phyloP scores from a whole-genome alignment of 2,888 invertebrate species.

The Podotricha telesiphe region DNA sequence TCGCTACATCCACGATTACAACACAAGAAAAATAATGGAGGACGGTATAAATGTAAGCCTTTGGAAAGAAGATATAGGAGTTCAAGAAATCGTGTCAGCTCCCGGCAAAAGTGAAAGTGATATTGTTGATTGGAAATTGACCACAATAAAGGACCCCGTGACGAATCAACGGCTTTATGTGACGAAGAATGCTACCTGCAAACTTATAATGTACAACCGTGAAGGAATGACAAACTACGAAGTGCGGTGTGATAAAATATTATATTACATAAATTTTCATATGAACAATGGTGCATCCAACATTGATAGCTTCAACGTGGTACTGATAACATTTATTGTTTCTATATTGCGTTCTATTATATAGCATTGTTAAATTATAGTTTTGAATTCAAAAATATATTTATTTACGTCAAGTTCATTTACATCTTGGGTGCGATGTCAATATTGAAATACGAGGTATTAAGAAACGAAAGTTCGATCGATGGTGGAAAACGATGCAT shows the following conservation, averaged over 20 bases:
- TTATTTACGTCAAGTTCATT: too few species aligned
- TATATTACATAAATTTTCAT: constrained; percentile 68
- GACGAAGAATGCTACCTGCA: constrained; percentile 65
- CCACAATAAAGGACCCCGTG: constrained; percentile 67
- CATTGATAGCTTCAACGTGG: constrained; percentile 23
- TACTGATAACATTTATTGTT: constrained; percentile 35
- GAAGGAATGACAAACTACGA: constrained; percentile 70
- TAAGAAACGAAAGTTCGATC: too few species aligned
- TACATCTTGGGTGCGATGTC: not conserved
- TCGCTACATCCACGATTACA: constrained; percentile 69
- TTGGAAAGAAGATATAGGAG: constrained; percentile 66
- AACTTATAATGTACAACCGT: constrained; percentile 70
- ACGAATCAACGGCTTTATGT: constrained; percentile 70
- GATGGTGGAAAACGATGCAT: not conserved
- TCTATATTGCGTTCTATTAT: constrained; percentile 11
- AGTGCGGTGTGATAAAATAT: constrained; percentile 66
- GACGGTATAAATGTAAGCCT: constrained; percentile 70
- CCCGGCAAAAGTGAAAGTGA: constrained; percentile 51
- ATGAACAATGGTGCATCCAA: constrained; percentile 48
- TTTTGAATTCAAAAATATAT: too few species aligned
- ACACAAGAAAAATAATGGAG: constrained; percentile 67
- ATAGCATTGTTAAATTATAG: not conserved
- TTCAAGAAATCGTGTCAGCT: constrained; percentile 49
- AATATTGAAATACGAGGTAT: too few species aligned
- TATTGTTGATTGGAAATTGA: constrained; percentile 66